Evolutionary conservation across 1,140 invertebrate genomes (phyloP).

Genomic region (Scaptomyza pallida): DNA sequence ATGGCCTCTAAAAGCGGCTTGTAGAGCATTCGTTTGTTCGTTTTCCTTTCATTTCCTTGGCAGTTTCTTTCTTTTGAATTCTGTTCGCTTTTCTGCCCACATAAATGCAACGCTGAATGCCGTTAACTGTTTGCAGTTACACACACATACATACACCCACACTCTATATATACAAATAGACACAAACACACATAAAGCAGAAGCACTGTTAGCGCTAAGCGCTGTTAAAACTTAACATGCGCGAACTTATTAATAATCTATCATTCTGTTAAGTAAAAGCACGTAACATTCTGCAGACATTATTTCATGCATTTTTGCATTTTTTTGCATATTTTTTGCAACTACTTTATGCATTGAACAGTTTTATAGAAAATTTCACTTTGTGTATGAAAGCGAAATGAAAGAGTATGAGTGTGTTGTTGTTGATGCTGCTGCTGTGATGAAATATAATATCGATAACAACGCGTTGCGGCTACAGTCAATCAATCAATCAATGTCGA

Average conservation of each 20-base stretch:
- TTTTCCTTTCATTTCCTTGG: slow-evolving; percentile 32
- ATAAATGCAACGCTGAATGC: slow-evolving; percentile 40
- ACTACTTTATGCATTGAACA: slow-evolving; percentile 20
- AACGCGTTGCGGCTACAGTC: neutral
- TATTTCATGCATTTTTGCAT: slow-evolving; percentile 5
- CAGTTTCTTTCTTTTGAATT: slow-evolving; percentile 13
- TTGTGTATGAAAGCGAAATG: neutral
- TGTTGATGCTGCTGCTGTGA: slow-evolving; percentile 41
- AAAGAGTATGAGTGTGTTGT: slow-evolving; percentile 13
- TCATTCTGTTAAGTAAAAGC: slow-evolving; percentile 34
- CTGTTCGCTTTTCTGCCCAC: slow-evolving; percentile 30
- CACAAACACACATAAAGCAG: slow-evolving; percentile 2
- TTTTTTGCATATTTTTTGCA: slow-evolving; percentile 28
- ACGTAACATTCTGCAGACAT: slow-evolving; percentile 17
- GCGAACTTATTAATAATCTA: slow-evolving; percentile 23
- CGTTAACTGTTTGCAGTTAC: slow-evolving; percentile 44
- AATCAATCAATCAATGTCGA: neutral
- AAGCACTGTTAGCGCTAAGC: slow-evolving; percentile 18
- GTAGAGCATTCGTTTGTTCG: slow-evolving; percentile 28
- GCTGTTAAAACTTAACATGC: slow-evolving; percentile 35
- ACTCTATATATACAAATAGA: neutral
- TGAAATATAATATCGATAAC: slow-evolving; percentile 23
- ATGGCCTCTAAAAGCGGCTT: slow-evolving; percentile 26
- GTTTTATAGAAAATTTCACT: slow-evolving; percentile 24
- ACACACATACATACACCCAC: slow-evolving; percentile 6